Conservation (phyloP, 2,888 invertebrate species). For the Erebia palarica region DNA sequence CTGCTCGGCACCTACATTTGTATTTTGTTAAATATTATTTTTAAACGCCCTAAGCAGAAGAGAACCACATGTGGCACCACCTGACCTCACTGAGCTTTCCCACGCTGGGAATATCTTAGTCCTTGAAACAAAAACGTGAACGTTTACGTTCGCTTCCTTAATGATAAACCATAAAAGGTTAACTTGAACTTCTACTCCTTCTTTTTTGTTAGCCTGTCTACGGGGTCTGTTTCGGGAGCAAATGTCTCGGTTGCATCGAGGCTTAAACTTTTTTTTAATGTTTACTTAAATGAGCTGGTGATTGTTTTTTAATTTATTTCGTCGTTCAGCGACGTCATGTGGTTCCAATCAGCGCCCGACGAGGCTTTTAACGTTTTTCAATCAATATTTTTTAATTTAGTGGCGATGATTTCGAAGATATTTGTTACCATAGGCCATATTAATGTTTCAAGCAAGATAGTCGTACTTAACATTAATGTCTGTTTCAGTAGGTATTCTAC, state of each 20-base stretch:
- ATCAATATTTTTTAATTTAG: slow-evolving; percentile 53
- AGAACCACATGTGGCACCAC: slow-evolving; percentile 78
- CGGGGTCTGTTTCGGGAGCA: slow-evolving; percentile 67
- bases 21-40: slow-evolving; percentile 76
- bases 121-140: slow-evolving; percentile 66
- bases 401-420: slow-evolving; percentile 24
- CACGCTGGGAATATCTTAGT: slow-evolving; percentile 67
- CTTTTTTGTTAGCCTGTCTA: slow-evolving; percentile 31
- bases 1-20: slow-evolving; percentile 61
- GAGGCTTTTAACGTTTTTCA: slow-evolving; percentile 70
- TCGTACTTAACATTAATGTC: background rate
- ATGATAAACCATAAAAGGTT: slow-evolving; percentile 51
- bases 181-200: slow-evolving; percentile 32
- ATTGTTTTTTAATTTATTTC: slow-evolving; percentile 82
- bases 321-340: slow-evolving; percentile 74
- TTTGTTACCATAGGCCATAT: slow-evolving; percentile 1
- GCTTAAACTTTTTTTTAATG: slow-evolving; percentile 73
- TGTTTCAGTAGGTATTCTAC: background rate
- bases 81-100: slow-evolving; percentile 78
- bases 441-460: background rate
- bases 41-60: slow-evolving; percentile 74
- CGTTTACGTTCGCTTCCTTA: slow-evolving; percentile 62
- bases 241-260: slow-evolving; percentile 69
- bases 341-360: slow-evolving; percentile 75
- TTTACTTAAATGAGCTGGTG: slow-evolving; percentile 79